These are phyloP conservation scores for Acrocephalus kingi DNA, from an alignment of 2,113 vertebrate species.

Conservation along the genomic window DNA sequence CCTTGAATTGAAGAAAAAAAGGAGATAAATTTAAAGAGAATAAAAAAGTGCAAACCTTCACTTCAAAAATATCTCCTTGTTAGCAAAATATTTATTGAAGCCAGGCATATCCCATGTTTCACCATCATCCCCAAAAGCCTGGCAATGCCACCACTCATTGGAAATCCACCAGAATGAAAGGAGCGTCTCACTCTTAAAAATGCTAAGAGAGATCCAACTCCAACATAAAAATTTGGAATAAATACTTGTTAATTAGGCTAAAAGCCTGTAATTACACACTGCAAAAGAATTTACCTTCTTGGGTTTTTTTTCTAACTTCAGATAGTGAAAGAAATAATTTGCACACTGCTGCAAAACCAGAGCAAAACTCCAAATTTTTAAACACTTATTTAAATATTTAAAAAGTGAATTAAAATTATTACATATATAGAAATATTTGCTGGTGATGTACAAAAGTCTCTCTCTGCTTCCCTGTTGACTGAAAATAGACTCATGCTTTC, in stretches of 20 bases:
- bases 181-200: not conserved
- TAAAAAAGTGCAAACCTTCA: not conserved
- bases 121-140: not conserved
- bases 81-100: not conserved
- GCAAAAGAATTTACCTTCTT: not conserved
- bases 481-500: not conserved
- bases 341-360: not conserved
- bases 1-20: not conserved
- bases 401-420: not conserved
- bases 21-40: not conserved
- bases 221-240: not conserved
- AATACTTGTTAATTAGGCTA: not conserved
- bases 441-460: rapidly evolving
- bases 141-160: not conserved
- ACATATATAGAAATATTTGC: not conserved
- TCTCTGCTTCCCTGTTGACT: not conserved
- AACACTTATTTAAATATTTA: not conserved
- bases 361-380: not conserved
- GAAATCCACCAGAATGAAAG: not conserved
- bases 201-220: not conserved
- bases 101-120: not conserved
- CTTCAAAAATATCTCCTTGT: not conserved
- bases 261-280: not conserved
- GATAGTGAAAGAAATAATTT: not conserved
- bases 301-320: not conserved